Conservation (phyloP, 2,113 vertebrate species). For the Bothrops jararaca region DNA sequence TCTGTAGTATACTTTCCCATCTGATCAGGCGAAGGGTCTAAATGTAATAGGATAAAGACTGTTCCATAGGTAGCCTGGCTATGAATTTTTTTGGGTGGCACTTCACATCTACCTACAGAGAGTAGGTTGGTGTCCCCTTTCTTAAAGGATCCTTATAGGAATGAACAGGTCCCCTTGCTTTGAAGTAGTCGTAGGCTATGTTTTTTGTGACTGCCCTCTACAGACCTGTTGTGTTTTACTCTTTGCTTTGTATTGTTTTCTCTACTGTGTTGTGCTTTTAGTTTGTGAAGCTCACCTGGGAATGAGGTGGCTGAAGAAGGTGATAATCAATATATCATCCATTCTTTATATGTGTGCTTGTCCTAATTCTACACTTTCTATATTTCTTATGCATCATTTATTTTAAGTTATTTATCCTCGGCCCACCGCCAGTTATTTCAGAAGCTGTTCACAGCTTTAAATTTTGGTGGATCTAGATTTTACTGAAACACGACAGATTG, state of each 20-base stretch:
- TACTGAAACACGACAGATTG: not conserved
- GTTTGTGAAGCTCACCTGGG: not conserved
- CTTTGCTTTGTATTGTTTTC: not conserved
- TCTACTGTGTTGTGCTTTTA: not conserved
- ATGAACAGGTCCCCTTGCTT: not conserved
- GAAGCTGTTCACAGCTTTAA: not conserved
- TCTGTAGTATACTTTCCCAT: not conserved
- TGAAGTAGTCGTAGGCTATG: not conserved
- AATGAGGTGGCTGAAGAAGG: not conserved
- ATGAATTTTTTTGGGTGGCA: not conserved
- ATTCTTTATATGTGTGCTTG: not conserved
- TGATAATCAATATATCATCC: not conserved
- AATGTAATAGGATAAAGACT: not conserved
- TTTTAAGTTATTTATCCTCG: not conserved
- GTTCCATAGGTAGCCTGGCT: not conserved
- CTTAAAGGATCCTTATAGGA: not conserved
- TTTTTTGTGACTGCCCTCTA: not conserved
- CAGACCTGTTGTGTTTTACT: not conserved
- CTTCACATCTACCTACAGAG: not conserved
- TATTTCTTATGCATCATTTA: fast-evolving
- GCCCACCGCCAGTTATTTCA: not conserved
- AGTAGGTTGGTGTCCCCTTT: not conserved
- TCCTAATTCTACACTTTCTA: not conserved
- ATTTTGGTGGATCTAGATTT: not conserved
- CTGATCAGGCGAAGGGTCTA: not conserved